phyloP scores from a whole-genome alignment of 2,113 vertebrate species.

The Heliornis fulica region DNA sequence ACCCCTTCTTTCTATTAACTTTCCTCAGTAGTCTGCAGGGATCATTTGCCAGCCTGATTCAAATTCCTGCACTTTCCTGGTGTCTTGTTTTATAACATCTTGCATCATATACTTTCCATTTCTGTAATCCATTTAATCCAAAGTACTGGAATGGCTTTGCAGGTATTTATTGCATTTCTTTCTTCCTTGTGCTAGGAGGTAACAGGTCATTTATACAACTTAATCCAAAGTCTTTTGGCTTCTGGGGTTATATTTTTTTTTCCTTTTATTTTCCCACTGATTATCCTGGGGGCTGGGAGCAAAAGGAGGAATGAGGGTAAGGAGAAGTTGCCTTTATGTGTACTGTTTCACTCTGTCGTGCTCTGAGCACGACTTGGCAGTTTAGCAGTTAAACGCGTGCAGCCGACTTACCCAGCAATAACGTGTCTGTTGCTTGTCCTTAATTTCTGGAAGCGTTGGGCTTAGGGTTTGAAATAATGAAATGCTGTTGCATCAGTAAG shows the following conservation, averaged over 20 bases:
- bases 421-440: not conserved
- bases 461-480: conserved; percentile 41
- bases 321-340: not conserved
- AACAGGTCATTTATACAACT: conserved; percentile 51
- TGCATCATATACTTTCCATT: conserved; percentile 54
- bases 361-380: not conserved
- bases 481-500: conserved; percentile 46
- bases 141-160: conserved; percentile 37
- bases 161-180: conserved; percentile 40
- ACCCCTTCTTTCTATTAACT: conserved; percentile 33
- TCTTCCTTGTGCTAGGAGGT: not conserved
- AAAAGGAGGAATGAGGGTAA: not conserved
- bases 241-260: conserved; percentile 30
- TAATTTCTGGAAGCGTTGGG: not conserved
- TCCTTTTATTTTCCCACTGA: not conserved
- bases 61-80: conserved; percentile 47
- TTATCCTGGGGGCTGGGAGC: not conserved
- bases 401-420: not conserved
- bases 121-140: conserved; percentile 59
- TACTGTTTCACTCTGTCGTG: not conserved
- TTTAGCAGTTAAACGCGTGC: conserved; percentile 1
- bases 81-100: conserved; percentile 47
- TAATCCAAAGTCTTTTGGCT: conserved; percentile 17
- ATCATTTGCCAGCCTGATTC: conserved; percentile 56
- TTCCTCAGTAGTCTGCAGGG: conserved; percentile 49